These are phyloP conservation scores for Sparidentex hasta DNA, from an alignment of 2,797 vertebrate genomes.

Conservation along the genomic window DNA sequence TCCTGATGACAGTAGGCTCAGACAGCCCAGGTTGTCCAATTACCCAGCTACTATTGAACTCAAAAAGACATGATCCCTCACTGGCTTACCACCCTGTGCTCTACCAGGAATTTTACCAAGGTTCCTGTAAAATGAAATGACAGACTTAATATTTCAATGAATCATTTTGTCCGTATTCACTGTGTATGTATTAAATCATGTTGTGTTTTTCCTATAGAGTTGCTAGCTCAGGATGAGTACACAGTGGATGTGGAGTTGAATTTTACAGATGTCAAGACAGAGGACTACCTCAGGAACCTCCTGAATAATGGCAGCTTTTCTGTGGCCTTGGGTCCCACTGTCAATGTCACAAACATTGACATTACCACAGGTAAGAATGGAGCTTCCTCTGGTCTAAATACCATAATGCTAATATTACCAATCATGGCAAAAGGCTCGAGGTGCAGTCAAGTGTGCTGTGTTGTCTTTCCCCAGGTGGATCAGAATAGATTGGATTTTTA, in stretches of 20 bases:
- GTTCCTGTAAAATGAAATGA: not conserved
- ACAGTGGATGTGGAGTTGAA: conserved; percentile 71
- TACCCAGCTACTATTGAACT: not conserved
- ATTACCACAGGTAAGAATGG: conserved; percentile 73
- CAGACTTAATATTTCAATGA: not conserved
- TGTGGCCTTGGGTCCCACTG: conserved; percentile 26
- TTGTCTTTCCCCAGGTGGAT: not conserved
- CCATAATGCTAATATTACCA: no score
- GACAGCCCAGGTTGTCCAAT: not conserved
- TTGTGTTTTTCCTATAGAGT: conserved; percentile 34
- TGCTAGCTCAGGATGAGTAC: conserved; percentile 31
- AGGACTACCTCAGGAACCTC: conserved; percentile 52
- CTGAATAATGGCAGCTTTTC: conserved; percentile 38
- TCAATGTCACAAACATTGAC: conserved; percentile 57
- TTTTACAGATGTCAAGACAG: conserved; percentile 39
- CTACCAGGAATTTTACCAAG: not conserved
- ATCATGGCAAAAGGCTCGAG: not conserved
- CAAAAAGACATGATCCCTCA: not conserved
- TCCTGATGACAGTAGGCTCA: no score
- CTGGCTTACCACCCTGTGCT: not conserved
- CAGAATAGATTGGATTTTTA: no score
- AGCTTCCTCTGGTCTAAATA: not conserved
- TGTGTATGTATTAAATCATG: not conserved
- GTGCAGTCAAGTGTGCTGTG: not conserved
- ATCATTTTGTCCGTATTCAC: not conserved